Conservation (phyloP, 2,888 invertebrate genomes). For the Ectropis crepuscularia region DNA sequence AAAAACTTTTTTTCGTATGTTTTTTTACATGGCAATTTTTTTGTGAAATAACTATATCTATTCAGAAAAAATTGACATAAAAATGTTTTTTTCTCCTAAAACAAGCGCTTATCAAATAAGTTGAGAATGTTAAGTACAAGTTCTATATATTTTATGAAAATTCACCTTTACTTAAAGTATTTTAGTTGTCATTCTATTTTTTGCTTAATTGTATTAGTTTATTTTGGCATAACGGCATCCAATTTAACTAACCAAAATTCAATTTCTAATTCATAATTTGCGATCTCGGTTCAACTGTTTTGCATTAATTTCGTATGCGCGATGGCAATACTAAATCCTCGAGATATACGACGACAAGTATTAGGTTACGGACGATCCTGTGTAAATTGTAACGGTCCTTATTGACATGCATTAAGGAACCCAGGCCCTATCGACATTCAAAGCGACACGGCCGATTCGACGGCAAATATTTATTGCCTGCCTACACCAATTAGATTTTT, state of each 20-base stretch:
- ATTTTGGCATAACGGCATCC: background rate
- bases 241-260: slow-evolving; percentile 9
- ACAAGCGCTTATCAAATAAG: too few species aligned
- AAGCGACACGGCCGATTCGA: slow-evolving; percentile 59
- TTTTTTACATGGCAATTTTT: too few species aligned
- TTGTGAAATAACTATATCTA: too few species aligned
- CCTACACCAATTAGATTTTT: slow-evolving; percentile 76
- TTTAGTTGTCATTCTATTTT: too few species aligned
- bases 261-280: slow-evolving; percentile 19
- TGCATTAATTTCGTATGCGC: slow-evolving; percentile 40
- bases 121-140: too few species aligned
- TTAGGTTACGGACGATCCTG: slow-evolving; percentile 58
- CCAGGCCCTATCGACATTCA: slow-evolving; percentile 69
- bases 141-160: too few species aligned
- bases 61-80: too few species aligned
- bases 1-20: too few species aligned
- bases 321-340: slow-evolving; percentile 47
- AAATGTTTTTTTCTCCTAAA: too few species aligned
- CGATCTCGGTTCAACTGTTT: slow-evolving; percentile 24
- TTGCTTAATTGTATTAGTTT: too few species aligned
- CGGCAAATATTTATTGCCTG: slow-evolving; percentile 75
- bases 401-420: slow-evolving; percentile 75
- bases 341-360: slow-evolving; percentile 63
- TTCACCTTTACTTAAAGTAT: too few species aligned
- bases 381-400: slow-evolving; percentile 67